phyloP scores from a whole-genome alignment of 2,888 invertebrate genomes.

The Hydrotaea cyrtoneurina region DNA sequence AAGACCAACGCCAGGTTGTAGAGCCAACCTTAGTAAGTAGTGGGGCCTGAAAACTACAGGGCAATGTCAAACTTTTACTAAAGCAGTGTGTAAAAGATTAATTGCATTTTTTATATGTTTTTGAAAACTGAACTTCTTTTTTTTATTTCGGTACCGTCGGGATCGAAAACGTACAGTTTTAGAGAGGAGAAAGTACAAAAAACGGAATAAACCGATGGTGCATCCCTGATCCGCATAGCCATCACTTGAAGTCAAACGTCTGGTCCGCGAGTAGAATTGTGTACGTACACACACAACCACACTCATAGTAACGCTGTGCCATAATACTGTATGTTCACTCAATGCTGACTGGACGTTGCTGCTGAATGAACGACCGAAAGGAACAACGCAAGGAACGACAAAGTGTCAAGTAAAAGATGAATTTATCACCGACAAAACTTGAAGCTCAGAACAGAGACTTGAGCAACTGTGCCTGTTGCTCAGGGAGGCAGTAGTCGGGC shows the following conservation, averaged over 20 bases:
- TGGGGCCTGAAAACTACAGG: too few species aligned
- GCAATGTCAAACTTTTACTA: too few species aligned
- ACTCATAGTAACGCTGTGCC: background rate
- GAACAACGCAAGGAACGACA: conserved; percentile 60
- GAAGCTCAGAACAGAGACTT: conserved; percentile 62
- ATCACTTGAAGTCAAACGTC: conserved; percentile 49
- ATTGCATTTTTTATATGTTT: too few species aligned
- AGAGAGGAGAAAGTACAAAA: too few species aligned
- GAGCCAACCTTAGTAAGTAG: too few species aligned
- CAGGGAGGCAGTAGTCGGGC: conserved; percentile 1
- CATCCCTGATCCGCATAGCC: conserved; percentile 11
- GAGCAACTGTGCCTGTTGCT: background rate
- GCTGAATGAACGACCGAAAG: background rate
- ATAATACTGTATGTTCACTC: background rate
- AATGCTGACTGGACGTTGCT: background rate
- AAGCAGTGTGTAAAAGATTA: too few species aligned
- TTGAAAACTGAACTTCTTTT: too few species aligned
- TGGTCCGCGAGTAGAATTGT: conserved; percentile 38
- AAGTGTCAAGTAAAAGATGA: conserved; percentile 74
- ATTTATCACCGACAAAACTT: conserved; percentile 74
- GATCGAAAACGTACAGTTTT: too few species aligned
- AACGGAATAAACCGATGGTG: too few species aligned
- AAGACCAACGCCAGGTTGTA: too few species aligned
- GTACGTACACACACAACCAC: conserved; percentile 49
- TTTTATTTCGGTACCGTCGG: too few species aligned